Conservation (phyloP, 2,113 vertebrate species). For the Butastur rufipennis region DNA sequence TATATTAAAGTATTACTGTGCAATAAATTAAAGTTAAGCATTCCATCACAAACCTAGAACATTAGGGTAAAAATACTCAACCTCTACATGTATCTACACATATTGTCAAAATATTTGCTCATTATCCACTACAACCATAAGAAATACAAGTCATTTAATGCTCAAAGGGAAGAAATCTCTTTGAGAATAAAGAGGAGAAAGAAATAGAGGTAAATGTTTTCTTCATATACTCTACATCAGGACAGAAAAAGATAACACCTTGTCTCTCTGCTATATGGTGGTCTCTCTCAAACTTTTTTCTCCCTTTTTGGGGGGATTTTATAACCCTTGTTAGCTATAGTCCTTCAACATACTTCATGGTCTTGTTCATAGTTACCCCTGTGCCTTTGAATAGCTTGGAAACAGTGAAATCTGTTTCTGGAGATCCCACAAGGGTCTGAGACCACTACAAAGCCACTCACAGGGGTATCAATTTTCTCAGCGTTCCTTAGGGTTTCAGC, state of each 20-base stretch:
- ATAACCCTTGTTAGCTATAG: not conserved
- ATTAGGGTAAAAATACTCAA: not conserved
- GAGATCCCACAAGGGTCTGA: not conserved
- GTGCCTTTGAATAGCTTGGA: not conserved
- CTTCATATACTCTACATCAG: not conserved
- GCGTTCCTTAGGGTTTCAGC: not conserved
- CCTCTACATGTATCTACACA: not conserved
- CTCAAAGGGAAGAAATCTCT: not conserved
- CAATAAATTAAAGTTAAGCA: not conserved
- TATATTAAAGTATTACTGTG: not conserved
- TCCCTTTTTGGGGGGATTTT: not conserved
- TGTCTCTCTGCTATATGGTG: not conserved
- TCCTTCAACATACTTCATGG: rapidly evolving
- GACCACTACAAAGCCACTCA: rapidly evolving
- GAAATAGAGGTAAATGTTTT: not conserved
- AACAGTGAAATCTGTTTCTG: not conserved
- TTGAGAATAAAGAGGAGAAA: not conserved
- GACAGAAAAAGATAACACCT: not conserved
- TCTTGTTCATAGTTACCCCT: not conserved
- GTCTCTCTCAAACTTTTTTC: not conserved
- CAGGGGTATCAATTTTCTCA: not conserved
- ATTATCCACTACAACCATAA: not conserved
- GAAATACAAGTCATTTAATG: not conserved
- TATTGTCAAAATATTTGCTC: not conserved
- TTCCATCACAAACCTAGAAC: not conserved